Evolutionary conservation across 2,797 vertebrate genomes (phyloP), one percentile per base, ranked within the genome.

Genomic region (Myiotriccus ornatus): DNA sequence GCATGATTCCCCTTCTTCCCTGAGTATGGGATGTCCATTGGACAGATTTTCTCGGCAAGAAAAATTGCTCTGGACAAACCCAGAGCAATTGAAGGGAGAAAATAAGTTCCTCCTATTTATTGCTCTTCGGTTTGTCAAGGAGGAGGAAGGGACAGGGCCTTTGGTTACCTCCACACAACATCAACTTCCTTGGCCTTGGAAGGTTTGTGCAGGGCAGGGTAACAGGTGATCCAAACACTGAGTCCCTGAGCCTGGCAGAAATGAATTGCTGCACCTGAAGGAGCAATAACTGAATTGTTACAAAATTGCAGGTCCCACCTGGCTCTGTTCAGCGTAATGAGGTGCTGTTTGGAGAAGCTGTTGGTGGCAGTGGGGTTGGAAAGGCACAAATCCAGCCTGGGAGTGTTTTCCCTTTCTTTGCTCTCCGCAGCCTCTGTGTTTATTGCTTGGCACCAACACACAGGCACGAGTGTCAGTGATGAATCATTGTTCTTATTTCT

Each of bases 21-120:
- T 1, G 19, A 6, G 10, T 2, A 27, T 0, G 2, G 70, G 32
- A 13, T 4, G 2, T 53, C 79, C 5, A 1, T 9, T 27, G 64
- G 25, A 21, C 53, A 30, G 41, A 8, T 43, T 74, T 43, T 14
- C 20, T 10, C 13, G 39, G 21, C 12, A 52, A 62, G 46, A 41
- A 7, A 41, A 41, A 41, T 41, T 41, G 34, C 39, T 84, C 23
- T 59, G 39, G 70, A 28, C 27, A 79, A 84, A 18, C 32, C 19
- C 74, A 67, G 30, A 70, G 46, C 24, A 44, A 24, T 12, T n/a
- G 12, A 0, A 4, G 44, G 43, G 9, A 30, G 13, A 70, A 75
- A 4, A 52, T 18, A 52, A 52, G 50, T 52, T 52, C 30, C 17
- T 52, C 23, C 52, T 16, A 4, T 8, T 37, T 30, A 3, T 14